These are phyloP conservation scores for Urocynchramus pylzowi DNA, from an alignment of 2,113 vertebrate species.

Conservation along the genomic window DNA sequence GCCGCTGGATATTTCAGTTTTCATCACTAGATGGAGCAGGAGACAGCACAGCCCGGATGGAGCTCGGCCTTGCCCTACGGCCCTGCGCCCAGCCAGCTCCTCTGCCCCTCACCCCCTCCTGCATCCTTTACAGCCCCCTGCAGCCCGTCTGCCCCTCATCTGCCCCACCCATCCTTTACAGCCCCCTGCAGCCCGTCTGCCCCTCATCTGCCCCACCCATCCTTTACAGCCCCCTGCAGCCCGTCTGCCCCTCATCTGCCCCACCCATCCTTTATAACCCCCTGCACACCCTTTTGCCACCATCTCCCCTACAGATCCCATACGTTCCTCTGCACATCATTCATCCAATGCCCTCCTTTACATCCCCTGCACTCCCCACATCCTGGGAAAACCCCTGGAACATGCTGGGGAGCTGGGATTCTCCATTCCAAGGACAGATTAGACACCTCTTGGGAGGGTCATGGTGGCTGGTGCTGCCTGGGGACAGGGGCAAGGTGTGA, in stretches of 20 bases:
- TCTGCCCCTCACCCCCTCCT: background rate
- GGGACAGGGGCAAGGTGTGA: background rate
- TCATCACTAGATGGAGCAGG: slow-evolving; percentile 40
- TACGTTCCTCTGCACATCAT: background rate
- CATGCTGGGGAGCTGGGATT: background rate
- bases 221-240: no score
- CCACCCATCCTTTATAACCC: background rate
- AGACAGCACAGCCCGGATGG: background rate
- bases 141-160: background rate
- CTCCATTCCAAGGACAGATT: background rate
- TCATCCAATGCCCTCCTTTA: no score
- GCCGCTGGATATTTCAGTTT: background rate
- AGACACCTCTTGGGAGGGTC: background rate
- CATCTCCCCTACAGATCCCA: background rate
- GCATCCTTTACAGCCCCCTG: background rate
- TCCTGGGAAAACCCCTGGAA: background rate
- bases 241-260: background rate
- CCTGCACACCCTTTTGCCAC: background rate
- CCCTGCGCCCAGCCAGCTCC: background rate
- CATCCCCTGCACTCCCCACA: no score
- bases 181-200: no score
- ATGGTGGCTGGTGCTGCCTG: background rate
- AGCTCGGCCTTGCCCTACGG: background rate
- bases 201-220: background rate
- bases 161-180: background rate